Evolutionary conservation across 1,140 invertebrate species (phyloP).

Genomic region (Ips typographus): DNA sequence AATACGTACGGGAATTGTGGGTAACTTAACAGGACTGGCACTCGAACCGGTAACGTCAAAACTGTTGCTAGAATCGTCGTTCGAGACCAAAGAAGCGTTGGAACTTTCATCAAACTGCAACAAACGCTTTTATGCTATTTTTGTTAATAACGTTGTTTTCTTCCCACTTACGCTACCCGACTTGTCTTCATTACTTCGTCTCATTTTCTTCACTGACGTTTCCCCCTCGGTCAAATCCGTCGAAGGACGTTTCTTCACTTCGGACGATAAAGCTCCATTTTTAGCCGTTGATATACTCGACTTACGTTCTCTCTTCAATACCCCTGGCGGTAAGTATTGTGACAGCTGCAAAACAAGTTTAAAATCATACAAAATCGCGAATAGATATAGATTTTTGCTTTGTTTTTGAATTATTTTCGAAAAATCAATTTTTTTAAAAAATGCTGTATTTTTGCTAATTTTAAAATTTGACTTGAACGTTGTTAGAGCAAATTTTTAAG

Average conservation of each 20-base stretch:
- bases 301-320: slow-evolving; percentile 71
- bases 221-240: slow-evolving; percentile 43
- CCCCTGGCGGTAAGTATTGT: slow-evolving; percentile 70
- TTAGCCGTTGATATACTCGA: slow-evolving; percentile 48
- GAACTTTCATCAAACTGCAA: slow-evolving; percentile 50
- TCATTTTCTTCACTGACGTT: slow-evolving; percentile 41
- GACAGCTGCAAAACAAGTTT: slow-evolving; percentile 40
- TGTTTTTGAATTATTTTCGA: too few relatives aligned
- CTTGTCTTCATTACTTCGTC: slow-evolving; percentile 43
- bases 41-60: neutral
- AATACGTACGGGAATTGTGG: neutral
- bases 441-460: too few relatives aligned
- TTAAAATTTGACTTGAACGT: too few relatives aligned
- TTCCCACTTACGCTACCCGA: slow-evolving; percentile 34
- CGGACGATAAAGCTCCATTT: slow-evolving; percentile 16
- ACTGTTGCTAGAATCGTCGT: slow-evolving; percentile 40
- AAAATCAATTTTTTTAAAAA: too few relatives aligned
- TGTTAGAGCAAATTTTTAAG: too few relatives aligned
- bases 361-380: neutral
- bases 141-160: neutral
- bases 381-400: neutral
- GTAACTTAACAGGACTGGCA: neutral
- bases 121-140: too few relatives aligned
- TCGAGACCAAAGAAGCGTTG: slow-evolving; percentile 44
- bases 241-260: slow-evolving; percentile 42